Evolutionary conservation across 2,797 vertebrate species (phyloP).

Genomic region (Acanthis flammea): DNA sequence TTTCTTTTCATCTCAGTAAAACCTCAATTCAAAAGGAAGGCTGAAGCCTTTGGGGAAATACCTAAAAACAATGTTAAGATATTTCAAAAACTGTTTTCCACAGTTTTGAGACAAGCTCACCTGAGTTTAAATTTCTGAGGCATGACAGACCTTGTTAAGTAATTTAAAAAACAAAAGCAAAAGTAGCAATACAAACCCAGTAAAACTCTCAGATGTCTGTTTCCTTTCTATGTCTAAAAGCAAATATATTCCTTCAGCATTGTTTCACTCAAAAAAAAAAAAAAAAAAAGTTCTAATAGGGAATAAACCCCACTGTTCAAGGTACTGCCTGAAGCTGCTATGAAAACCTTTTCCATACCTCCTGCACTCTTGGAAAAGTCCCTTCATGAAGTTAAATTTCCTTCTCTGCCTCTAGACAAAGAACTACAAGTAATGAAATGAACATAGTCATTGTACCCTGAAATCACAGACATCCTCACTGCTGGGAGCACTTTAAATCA

Average conservation of each 20-base stretch:
- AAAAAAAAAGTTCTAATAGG: neutral
- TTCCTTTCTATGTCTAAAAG: neutral
- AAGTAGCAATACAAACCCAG: neutral
- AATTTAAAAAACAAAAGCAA: conserved; percentile 22
- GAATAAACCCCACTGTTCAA: neutral
- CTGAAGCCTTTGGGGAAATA: conserved; percentile 44
- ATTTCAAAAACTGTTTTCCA: conserved; percentile 45
- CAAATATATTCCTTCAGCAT: neutral
- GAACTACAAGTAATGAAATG: neutral
- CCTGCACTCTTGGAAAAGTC: neutral
- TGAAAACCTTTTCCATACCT: neutral
- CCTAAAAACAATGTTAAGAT: conserved; percentile 26
- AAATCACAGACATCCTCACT: neutral
- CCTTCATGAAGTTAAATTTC: neutral
- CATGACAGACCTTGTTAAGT: conserved; percentile 3
- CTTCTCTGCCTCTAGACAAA: neutral
- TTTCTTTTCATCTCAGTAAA: conserved; percentile 65
- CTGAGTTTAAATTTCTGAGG: conserved; percentile 30
- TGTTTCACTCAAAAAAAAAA: neutral
- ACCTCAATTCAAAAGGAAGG: conserved; percentile 58
- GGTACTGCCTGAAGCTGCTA: neutral
- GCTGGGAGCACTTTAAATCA: neutral
- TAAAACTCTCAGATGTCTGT: neutral
- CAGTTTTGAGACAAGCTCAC: conserved; percentile 23
- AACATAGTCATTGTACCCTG: neutral